Evolutionary conservation across 2,888 invertebrate species (phyloP).

Genomic region (Ptychoptera contaminata): DNA sequence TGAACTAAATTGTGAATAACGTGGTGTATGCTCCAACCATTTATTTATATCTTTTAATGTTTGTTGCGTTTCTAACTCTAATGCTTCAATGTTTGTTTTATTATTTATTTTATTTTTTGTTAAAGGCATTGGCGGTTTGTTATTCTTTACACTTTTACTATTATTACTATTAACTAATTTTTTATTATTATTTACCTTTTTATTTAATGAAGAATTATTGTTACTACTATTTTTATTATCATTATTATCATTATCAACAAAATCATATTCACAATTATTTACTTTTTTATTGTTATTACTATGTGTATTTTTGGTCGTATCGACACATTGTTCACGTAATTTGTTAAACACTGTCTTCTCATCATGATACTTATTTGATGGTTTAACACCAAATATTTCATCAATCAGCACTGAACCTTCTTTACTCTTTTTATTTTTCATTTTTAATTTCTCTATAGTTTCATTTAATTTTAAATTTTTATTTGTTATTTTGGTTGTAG

Average conservation of each 20-base stretch:
- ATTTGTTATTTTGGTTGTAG: conserved; percentile 19
- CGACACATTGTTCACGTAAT: conserved; percentile 8
- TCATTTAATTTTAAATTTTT: conserved; percentile 37
- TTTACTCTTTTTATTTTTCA: conserved; percentile 24
- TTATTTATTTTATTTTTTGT: conserved; percentile 5
- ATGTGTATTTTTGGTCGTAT: background rate
- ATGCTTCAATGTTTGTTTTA: conserved; percentile 37
- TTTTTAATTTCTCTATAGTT: conserved; percentile 48
- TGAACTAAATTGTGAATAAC: conserved; percentile 57
- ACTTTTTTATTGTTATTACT: conserved; percentile 7
- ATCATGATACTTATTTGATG: conserved; percentile 9
- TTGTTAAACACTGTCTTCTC: conserved; percentile 10
- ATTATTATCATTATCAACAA: conserved; percentile 17
- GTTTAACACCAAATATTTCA: conserved; percentile 11
- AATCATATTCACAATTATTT: conserved; percentile 13
- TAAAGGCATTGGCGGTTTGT: background rate
- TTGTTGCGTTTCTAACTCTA: conserved; percentile 51
- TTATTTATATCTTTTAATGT: conserved; percentile 69
- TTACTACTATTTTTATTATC: conserved; percentile 16
- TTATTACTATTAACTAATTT: conserved; percentile 24
- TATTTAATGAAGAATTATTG: conserved; percentile 9
- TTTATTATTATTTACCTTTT: conserved; percentile 12
- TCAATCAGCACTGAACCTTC: conserved; percentile 10
- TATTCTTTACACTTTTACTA: conserved; percentile 6
- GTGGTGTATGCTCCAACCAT: conserved; percentile 74